A percentile compares a stretch with the other conserved stretches of the same genome.
Conservation (phyloP, 2,888 invertebrate genomes). For the Leptodirus hochenwartii region DNA sequence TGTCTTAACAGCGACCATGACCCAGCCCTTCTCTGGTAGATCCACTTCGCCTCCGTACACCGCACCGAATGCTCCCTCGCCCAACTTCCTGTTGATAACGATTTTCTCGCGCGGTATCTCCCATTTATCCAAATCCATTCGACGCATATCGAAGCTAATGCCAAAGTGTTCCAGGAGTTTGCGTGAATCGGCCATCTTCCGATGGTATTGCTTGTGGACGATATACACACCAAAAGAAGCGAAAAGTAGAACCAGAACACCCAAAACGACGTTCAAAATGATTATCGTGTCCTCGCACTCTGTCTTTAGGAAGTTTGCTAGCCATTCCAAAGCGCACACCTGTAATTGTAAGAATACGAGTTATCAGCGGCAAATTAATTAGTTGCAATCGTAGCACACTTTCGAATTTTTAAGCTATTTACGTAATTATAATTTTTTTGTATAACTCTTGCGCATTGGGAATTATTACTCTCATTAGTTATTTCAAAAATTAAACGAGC, state of each 20-base stretch:
- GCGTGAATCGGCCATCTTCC: constrained; percentile 42
- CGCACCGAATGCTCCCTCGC: constrained; percentile 83
- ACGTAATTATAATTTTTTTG: too few species aligned
- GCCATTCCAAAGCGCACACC: constrained; percentile 50
- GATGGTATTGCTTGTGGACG: constrained; percentile 50
- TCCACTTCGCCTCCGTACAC: constrained; percentile 83
- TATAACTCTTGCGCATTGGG: too few species aligned
- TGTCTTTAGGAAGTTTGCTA: constrained; percentile 47
- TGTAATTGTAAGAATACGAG: constrained; percentile 12
- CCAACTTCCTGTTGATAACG: constrained; percentile 69
- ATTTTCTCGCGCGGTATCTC: constrained; percentile 71
- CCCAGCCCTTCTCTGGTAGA: constrained; percentile 53
- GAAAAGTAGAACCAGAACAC: constrained; percentile 33
- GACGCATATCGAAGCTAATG: too few species aligned
- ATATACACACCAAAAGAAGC: constrained; percentile 38
- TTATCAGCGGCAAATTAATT: background rate
- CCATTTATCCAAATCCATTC: constrained; percentile 68
- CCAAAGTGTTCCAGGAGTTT: constrained; percentile 55
- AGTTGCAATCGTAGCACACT: too few species aligned
- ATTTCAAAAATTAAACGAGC: too few species aligned
- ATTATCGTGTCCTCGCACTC: constrained; percentile 58
- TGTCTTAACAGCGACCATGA: constrained; percentile 77
- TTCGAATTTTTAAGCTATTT: too few species aligned
- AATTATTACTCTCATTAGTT: too few species aligned
- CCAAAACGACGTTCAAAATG: constrained; percentile 38